phyloP scores from a whole-genome alignment of 2,888 invertebrate genomes.

The Chaetoderma sp. region DNA sequence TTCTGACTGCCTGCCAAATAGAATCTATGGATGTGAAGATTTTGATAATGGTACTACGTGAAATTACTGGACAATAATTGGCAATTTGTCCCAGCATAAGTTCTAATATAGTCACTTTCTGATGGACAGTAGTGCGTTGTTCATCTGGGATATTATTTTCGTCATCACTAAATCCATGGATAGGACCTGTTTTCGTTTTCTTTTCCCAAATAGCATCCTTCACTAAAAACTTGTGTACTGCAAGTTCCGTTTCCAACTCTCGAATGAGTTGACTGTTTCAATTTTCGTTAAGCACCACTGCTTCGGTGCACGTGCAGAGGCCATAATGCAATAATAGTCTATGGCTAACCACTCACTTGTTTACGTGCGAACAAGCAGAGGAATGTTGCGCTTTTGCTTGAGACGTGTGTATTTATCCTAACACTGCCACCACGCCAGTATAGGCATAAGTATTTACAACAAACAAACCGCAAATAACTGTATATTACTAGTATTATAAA shows the following conservation, averaged over 20 bases:
- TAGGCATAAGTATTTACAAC: too few species aligned
- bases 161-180: conserved; percentile 17
- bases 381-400: too few species aligned
- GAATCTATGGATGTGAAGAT: conserved; percentile 12
- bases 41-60: conserved; percentile 15
- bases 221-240: conserved; percentile 5
- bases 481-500: too few species aligned
- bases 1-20: conserved; percentile 14
- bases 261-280: conserved; percentile 26
- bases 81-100: conserved; percentile 31
- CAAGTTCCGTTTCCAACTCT: conserved; percentile 12
- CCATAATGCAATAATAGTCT: too few species aligned
- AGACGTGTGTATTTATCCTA: too few species aligned
- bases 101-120: conserved; percentile 7
- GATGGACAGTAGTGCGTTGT: neutral
- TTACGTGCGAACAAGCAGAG: too few species aligned
- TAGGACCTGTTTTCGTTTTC: neutral
- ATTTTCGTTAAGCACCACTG: conserved; percentile 28
- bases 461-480: too few species aligned
- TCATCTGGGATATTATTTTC: neutral
- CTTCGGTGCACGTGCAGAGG: conserved; percentile 27
- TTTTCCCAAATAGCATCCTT: conserved; percentile 20
- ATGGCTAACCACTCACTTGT: too few species aligned
- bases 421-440: too few species aligned
- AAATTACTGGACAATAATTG: conserved; percentile 15